Evolutionary conservation across 2,113 vertebrate genomes (phyloP), one percentile per base, ranked within the genome.

Genomic region (Alligator sinensis): DNA sequence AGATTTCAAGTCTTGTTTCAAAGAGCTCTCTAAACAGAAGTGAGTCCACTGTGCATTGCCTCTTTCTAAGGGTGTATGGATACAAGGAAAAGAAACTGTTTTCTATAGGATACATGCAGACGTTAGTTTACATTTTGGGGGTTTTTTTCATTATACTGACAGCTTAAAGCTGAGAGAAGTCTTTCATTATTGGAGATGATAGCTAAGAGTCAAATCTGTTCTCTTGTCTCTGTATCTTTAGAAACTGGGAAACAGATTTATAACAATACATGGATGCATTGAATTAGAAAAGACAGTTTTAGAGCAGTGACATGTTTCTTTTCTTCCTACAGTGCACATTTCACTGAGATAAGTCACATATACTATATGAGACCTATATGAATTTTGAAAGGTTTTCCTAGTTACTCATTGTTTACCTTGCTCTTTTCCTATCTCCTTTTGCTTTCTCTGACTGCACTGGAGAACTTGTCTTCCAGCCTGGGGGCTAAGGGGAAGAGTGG

Each of bases 271-370:
- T 93, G 97, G 93, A 94, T 95, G 97, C 97, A 96, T 77, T 97
- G 97, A 98, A 98, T 98, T 98, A 98, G 97, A 98, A 98, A 98
- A 97, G 98, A 98, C 98, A 98, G 97, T 98, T 98, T 97, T 94
- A 93, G 98, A 98, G 97, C 98, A 98, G 91, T 95, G 97, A 96
- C 97, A 97, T 96, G 96, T 95, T 96, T 95, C 95, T 92, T 47
- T 47, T 96, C 85, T 92, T 94, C 94, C 94, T 96, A n/a, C 94
- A 96, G 88, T 72, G 95, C 96, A 84, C 91, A 83, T 66, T 96
- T 94, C 76, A 4, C 96, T 7, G 93, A 96, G 96, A 92, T 92
- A 94, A 77, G 84, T 95, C 96, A 97, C 95, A 64, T 75, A 81
- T 72, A 70, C 91, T 80, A 74, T 4, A 78, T 93, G 82, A 96